Conservation (phyloP, 2,888 invertebrate genomes). For the Trissolcus japonicus region DNA sequence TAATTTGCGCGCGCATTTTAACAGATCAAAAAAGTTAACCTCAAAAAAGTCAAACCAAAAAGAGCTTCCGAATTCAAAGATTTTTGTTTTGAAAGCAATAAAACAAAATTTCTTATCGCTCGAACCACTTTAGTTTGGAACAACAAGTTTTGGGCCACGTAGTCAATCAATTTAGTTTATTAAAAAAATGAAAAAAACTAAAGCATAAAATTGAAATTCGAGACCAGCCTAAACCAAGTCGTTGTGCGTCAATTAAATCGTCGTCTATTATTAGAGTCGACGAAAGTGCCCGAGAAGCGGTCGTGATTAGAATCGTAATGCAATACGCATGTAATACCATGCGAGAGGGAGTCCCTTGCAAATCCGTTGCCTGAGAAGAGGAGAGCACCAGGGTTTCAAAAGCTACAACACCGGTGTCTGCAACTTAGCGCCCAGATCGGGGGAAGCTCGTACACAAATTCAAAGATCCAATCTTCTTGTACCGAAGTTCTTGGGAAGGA, state of each 20-base stretch:
- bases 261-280: conserved; percentile 26
- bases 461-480: conserved; percentile 53
- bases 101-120: too few species aligned
- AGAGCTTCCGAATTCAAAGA: too few species aligned
- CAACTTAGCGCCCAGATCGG: conserved; percentile 38
- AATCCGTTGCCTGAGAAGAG: conserved; percentile 46
- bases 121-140: too few species aligned
- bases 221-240: conserved; percentile 1
- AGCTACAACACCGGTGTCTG: conserved; percentile 21
- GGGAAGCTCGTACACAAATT: conserved; percentile 46
- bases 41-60: too few species aligned
- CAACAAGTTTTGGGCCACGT: too few species aligned
- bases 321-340: conserved; percentile 70
- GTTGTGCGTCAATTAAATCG: conserved; percentile 38
- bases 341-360: conserved; percentile 54
- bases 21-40: too few species aligned
- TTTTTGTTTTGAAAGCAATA: too few species aligned
- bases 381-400: conserved; percentile 13
- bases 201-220: background rate
- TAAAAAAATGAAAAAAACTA: too few species aligned
- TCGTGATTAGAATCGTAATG: conserved; percentile 74
- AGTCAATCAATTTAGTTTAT: too few species aligned
- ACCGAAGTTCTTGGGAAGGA: conserved; percentile 38
- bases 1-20: too few species aligned
- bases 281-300: conserved; percentile 32